A percentile compares a stretch with the other conserved stretches of the same genome.
Conservation (phyloP, 2,888 invertebrate genomes). For the Pantelozetes paolii region DNA sequence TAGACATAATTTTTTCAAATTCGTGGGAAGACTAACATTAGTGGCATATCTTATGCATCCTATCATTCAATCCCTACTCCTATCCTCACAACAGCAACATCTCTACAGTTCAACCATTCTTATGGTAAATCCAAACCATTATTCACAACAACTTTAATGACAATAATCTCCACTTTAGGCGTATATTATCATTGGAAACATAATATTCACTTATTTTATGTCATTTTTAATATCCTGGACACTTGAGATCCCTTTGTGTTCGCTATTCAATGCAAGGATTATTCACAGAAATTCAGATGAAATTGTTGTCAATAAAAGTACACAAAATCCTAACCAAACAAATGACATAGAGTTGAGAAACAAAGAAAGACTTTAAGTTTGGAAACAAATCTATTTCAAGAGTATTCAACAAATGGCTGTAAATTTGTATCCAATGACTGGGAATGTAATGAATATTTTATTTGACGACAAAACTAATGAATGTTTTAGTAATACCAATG, state of each 20-base stretch:
- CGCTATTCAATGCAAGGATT: constrained; percentile 7
- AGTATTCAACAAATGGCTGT: no score
- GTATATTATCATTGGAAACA: constrained; percentile 40
- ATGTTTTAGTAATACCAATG: no score
- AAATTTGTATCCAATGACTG: no score
- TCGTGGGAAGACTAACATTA: constrained; percentile 38
- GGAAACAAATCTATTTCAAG: no score
- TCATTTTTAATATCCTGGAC: constrained; percentile 38
- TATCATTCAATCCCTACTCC: constrained; percentile 37
- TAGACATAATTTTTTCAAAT: constrained; percentile 27
- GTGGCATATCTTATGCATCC: constrained; percentile 41
- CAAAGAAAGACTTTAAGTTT: constrained; percentile 32
- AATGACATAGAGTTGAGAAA: constrained; percentile 23
- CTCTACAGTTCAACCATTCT: constrained; percentile 39
- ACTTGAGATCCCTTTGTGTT: constrained; percentile 39
- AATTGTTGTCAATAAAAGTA: not conserved
- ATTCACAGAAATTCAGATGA: not conserved
- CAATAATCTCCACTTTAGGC: no score
- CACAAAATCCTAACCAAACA: not conserved
- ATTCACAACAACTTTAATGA: no score
- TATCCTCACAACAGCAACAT: constrained; percentile 41
- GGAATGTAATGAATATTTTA: no score
- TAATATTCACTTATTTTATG: constrained; percentile 38
- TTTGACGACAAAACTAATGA: no score
- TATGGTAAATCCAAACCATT: no score